Conservation (phyloP, 2,797 vertebrate genomes). For the Dendrocincla fuliginosa region DNA sequence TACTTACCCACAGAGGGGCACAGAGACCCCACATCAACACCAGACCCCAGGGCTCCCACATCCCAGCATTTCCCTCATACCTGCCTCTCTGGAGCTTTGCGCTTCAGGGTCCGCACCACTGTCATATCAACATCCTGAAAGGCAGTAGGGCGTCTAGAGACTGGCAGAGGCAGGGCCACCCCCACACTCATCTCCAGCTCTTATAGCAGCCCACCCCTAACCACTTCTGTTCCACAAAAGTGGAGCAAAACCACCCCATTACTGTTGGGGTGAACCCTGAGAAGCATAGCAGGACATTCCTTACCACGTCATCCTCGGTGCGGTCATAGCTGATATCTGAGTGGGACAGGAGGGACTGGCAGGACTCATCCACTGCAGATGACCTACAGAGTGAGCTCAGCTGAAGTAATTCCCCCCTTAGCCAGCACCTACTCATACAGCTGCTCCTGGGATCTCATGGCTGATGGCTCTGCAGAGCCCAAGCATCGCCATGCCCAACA, state of each 20-base stretch:
- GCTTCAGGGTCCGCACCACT: conserved; percentile 76
- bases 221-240: neutral
- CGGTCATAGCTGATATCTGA: conserved; percentile 66
- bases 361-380: neutral
- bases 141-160: neutral
- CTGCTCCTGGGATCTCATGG: neutral
- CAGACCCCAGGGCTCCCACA: neutral
- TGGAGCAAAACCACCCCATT: neutral
- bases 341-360: conserved; percentile 62
- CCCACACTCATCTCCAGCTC: neutral
- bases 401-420: neutral
- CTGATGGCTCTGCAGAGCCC: neutral
- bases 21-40: neutral
- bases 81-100: conserved; percentile 79
- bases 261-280: neutral
- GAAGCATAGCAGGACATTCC: fast-evolving
- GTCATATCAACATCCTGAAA: conserved; percentile 79
- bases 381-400: neutral
- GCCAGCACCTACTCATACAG: neutral
- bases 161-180: neutral
- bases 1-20: neutral
- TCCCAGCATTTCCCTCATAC: conserved; percentile 56
- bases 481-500: neutral
- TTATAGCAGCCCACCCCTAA: neutral
- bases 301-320: conserved; percentile 61